Conservation (phyloP, 2,113 vertebrate genomes). For the Petrocephalus microphthalmus region DNA sequence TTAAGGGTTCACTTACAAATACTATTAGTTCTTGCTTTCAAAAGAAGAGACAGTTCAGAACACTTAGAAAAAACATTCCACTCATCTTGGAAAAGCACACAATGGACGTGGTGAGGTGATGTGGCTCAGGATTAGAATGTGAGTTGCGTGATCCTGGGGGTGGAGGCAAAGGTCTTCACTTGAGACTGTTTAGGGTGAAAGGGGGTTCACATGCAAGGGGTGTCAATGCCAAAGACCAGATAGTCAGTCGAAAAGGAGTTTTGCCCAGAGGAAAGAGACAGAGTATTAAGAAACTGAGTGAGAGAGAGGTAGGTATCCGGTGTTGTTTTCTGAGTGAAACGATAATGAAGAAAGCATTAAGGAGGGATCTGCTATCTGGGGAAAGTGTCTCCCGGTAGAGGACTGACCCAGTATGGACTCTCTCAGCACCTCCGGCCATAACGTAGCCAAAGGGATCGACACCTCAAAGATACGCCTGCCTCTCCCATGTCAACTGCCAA, state of each 20-base stretch:
- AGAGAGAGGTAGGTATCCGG: background rate
- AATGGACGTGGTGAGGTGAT: background rate
- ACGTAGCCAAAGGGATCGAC: background rate
- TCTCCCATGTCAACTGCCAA: background rate
- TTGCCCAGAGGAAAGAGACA: background rate
- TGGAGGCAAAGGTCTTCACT: background rate
- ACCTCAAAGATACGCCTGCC: background rate
- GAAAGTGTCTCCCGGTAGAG: background rate
- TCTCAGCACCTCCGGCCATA: background rate
- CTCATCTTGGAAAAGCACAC: background rate
- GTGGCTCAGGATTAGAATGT: background rate
- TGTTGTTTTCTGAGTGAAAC: background rate
- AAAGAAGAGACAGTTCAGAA: background rate
- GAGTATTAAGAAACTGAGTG: background rate
- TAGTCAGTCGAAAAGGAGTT: background rate
- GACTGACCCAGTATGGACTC: background rate
- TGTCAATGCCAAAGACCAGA: background rate
- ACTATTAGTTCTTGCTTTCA: background rate
- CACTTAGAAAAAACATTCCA: background rate
- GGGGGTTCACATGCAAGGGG: background rate
- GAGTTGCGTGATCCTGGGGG: background rate
- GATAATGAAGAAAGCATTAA: background rate
- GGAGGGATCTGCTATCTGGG: background rate
- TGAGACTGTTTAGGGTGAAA: background rate
- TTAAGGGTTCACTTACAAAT: background rate